These are phyloP conservation scores for Glandiceps talaboti DNA, from an alignment of 53 echinoderm and acorn worm genomes.

Conservation along the genomic window DNA sequence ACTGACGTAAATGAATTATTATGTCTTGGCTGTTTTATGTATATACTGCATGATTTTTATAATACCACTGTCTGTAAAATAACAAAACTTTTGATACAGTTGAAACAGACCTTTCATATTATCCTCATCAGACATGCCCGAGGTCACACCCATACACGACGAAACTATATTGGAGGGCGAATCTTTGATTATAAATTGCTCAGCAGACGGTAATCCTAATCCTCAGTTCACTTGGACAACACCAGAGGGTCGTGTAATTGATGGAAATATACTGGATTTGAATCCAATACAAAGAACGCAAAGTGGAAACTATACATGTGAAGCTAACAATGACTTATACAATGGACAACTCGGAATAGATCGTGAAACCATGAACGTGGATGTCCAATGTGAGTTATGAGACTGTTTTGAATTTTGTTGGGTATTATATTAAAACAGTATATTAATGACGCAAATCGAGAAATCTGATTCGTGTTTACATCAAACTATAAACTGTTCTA, in stretches of 20 bases:
- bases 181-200: background rate
- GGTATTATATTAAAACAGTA: too few species aligned
- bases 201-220: background rate
- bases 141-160: background rate
- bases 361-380: background rate
- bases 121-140: background rate
- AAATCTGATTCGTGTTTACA: too few species aligned
- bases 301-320: background rate
- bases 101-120: background rate
- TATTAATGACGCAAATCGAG: too few species aligned
- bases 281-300: background rate
- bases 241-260: background rate
- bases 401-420: too few species aligned
- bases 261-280: background rate
- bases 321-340: background rate
- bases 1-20: too few species aligned
- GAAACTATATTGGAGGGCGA: background rate
- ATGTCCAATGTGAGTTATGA: background rate
- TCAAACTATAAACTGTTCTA: too few species aligned
- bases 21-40: too few species aligned
- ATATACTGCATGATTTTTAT: too few species aligned
- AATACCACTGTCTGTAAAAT: too few species aligned
- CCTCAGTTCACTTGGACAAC: background rate
- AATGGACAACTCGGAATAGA: background rate
- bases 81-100: too few species aligned